These are phyloP conservation scores for Notechis scutatus DNA, from an alignment of 2,113 vertebrate genomes.

Conservation along the genomic window DNA sequence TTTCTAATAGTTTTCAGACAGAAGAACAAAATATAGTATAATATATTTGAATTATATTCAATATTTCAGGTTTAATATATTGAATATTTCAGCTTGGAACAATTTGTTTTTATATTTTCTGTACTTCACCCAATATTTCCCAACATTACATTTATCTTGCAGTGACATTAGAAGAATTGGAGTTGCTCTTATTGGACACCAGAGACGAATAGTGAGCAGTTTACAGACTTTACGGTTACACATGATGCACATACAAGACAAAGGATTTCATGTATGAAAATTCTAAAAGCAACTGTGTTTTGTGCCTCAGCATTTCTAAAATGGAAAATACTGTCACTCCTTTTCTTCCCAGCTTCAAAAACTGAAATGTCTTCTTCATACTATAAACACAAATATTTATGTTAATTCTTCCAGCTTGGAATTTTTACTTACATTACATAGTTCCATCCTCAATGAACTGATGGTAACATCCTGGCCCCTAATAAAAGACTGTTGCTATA, in stretches of 20 bases:
- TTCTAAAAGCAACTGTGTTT: conserved; percentile 73
- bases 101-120: conserved; percentile 3
- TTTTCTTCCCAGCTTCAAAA: conserved; percentile 66
- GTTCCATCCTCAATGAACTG: conserved; percentile 63
- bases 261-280: conserved; percentile 96
- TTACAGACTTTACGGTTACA: conserved; percentile 93
- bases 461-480: conserved; percentile 54
- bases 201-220: conserved; percentile 95
- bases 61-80: not conserved
- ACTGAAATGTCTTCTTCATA: conserved; percentile 58
- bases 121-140: conserved; percentile 33
- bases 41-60: not conserved
- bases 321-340: conserved; percentile 67
- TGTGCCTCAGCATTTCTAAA: conserved; percentile 85
- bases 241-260: conserved; percentile 93
- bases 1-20: not conserved
- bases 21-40: not conserved
- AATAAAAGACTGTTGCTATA: conserved; percentile 65
- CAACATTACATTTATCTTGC: conserved; percentile 55
- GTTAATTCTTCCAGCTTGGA: conserved; percentile 70
- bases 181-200: conserved; percentile 92
- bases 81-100: not conserved
- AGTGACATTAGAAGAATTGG: conserved; percentile 95
- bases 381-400: conserved; percentile 51
- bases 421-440: conserved; percentile 69